Conservation (phyloP, 2,113 vertebrate species). For the Pterocles gutturalis region DNA sequence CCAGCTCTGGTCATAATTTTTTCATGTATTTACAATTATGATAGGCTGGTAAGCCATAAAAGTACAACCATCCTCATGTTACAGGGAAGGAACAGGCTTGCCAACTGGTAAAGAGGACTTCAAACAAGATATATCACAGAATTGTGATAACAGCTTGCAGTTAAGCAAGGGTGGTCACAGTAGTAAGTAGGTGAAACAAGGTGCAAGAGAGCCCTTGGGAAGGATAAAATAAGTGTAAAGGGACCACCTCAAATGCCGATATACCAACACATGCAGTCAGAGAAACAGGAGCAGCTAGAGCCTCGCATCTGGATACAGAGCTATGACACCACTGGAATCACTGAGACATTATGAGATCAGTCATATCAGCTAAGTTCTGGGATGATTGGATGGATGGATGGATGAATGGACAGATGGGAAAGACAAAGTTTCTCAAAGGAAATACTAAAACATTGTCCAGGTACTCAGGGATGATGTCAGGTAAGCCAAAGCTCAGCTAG, state of each 20-base stretch:
- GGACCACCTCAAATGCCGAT: neutral
- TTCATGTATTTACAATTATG: neutral
- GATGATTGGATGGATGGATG: neutral
- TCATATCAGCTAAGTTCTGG: neutral
- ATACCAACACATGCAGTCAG: neutral
- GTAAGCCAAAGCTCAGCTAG: neutral
- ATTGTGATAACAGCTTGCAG: neutral
- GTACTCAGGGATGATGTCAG: neutral
- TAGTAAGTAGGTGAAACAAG: neutral
- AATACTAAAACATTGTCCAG: neutral
- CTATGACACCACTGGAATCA: neutral
- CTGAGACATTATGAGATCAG: neutral
- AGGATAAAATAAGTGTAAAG: neutral
- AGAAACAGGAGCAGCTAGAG: neutral
- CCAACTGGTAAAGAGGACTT: neutral
- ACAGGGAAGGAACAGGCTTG: neutral
- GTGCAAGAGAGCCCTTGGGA: neutral
- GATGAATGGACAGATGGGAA: neutral
- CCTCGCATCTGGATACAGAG: neutral
- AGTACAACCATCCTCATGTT: neutral
- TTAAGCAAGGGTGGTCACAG: neutral
- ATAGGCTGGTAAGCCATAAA: neutral
- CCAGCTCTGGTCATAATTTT: neutral
- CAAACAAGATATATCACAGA: neutral
- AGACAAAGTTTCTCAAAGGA: neutral